Percentiles rank a stretch among this genome's conserved stretches.
phyloP scores from a whole-genome alignment of 2,888 invertebrate species.

The Holacanthella duospinosa region DNA sequence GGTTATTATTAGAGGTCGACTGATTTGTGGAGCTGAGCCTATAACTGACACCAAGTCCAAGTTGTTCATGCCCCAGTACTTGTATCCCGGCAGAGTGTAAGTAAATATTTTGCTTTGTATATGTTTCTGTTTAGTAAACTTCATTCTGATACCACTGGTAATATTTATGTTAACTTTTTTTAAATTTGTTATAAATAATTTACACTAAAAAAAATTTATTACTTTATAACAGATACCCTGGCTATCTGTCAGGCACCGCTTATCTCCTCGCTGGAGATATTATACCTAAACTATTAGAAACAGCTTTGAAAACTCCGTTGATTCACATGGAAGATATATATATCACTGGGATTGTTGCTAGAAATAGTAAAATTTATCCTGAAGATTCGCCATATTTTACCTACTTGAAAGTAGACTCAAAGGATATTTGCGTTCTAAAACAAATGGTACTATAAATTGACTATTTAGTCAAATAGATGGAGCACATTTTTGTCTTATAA shows the following conservation, averaged over 20 bases:
- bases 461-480: slow-evolving; percentile 10
- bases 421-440: slow-evolving; percentile 37
- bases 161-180: too few relatives aligned
- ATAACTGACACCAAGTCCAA: slow-evolving; percentile 62
- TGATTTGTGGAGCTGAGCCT: slow-evolving; percentile 68
- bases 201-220: too few relatives aligned
- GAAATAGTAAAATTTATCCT: slow-evolving; percentile 30
- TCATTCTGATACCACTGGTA: too few relatives aligned
- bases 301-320: slow-evolving; percentile 56
- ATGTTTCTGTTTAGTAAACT: too few relatives aligned
- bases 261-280: slow-evolving; percentile 63
- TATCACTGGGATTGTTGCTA: slow-evolving; percentile 39
- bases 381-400: slow-evolving; percentile 36
- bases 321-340: slow-evolving; percentile 49
- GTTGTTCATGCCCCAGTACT: slow-evolving; percentile 72
- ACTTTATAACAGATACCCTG: too few relatives aligned
- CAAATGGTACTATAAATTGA: too few relatives aligned
- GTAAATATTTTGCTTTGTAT: too few relatives aligned
- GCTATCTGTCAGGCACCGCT: slow-evolving; percentile 70
- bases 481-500: background rate
- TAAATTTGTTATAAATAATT: too few relatives aligned
- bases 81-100: slow-evolving; percentile 53
- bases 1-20: slow-evolving; percentile 47
- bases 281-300: slow-evolving; percentile 54
- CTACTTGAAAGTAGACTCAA: slow-evolving; percentile 30